Evolutionary conservation across 2,113 vertebrate species (phyloP).

Genomic region (Marmota flaviventris): DNA sequence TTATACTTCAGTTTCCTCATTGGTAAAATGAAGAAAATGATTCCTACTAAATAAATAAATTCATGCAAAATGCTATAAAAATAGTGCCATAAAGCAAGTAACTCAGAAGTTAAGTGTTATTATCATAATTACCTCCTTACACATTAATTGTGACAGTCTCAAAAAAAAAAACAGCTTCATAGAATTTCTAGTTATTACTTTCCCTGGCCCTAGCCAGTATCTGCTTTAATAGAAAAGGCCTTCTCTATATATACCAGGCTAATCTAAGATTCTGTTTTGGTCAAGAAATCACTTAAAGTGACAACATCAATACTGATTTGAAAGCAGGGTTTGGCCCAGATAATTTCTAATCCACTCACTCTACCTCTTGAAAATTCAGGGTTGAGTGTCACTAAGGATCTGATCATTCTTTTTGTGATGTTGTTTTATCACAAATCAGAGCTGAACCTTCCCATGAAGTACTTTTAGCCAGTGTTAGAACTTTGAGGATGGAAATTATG

Average conservation of each 20-base stretch:
- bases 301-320: conserved; percentile 67
- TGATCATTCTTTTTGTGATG: conserved; percentile 3
- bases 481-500: neutral
- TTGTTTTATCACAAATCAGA: conserved; percentile 42
- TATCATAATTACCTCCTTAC: conserved; percentile 6
- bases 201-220: neutral
- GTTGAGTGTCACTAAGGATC: conserved; percentile 29
- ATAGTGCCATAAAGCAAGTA: neutral
- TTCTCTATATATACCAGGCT: neutral
- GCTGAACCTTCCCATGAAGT: neutral
- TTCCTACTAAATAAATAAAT: conserved; percentile 22
- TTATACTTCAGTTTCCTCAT: conserved; percentile 38
- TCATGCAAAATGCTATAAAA: neutral
- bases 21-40: conserved; percentile 36
- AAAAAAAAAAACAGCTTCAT: neutral
- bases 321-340: conserved; percentile 61
- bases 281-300: conserved; percentile 65
- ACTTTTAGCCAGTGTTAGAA: neutral
- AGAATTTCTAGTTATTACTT: neutral
- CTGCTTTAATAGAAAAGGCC: conserved; percentile 25
- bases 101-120: neutral
- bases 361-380: conserved; percentile 22
- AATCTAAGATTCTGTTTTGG: conserved; percentile 60
- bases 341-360: conserved; percentile 69
- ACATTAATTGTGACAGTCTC: neutral